Base-by-base conservation (phyloP, 2,888 invertebrate species). In the Melolontha melolontha region DNA sequence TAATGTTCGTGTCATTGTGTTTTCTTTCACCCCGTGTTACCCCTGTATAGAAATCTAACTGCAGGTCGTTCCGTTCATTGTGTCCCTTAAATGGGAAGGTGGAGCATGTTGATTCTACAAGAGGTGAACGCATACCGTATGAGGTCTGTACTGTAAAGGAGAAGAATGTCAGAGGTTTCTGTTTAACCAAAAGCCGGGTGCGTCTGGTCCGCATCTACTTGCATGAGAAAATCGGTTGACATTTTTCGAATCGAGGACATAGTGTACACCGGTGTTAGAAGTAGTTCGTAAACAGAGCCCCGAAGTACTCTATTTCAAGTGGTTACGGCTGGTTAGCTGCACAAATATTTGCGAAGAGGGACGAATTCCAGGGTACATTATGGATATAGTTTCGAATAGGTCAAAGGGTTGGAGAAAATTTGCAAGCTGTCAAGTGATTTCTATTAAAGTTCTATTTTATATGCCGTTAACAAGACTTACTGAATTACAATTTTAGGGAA, bases 271-370 rank as follows among this genome's bases (percentile, higher is more conserved):
- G 68, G 68, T 34, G 69, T 68, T 74, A 71, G 74, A 27, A 77
- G 77, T 75, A 74, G 73, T 75, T 50, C 68, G 73, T 68, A 77
- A 78, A 78, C 76, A 78, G 67, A 75, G 70, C 69, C n/a, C 73
- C 67, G 54, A 72, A 72, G 72, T 75, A 74, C 75, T 75, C 72
- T 65, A 70, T 68, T 67, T 75, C 73, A 51, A 68, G 64, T 64
- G 68, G 59, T 22, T 57, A 49, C 68, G 68, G 29, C 59, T 68
- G 65, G 65, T 68, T 65, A 57, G 65, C 65, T 55, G 51, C 29
- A 29, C 65, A 68, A 68, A 68, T 59, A 68, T 44, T 57, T 66
- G 66, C 16, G 14, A 22, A 42, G 47, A 41, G 55, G 59, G 55
- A 55, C 39, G 8, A 17, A 40, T 40, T 29, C 12, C 34, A 6